Conservation (phyloP, 2,888 invertebrate species). For the Clistopyga incitator region DNA sequence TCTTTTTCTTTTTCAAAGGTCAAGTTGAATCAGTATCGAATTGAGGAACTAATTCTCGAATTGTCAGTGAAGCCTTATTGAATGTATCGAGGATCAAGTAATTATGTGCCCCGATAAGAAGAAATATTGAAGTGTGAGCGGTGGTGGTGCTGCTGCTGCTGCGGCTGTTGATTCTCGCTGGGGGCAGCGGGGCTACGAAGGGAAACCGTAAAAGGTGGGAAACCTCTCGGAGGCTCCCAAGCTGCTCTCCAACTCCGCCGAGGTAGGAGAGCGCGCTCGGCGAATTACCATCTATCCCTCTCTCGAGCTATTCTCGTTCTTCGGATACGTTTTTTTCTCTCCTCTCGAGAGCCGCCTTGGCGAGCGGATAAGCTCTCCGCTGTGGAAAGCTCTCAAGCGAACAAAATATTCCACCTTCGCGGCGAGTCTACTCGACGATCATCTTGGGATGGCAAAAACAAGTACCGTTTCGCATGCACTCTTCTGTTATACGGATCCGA, state of each 20-base stretch:
- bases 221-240: conserved; percentile 83
- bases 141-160: conserved; percentile 6
- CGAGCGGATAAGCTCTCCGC: conserved; percentile 60
- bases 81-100: too few species aligned
- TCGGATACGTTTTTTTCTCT: conserved; percentile 52
- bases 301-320: conserved; percentile 66
- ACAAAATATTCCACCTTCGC: conserved; percentile 13
- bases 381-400: conserved; percentile 26
- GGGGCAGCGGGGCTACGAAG: conserved; percentile 72
- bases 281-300: conserved; percentile 77
- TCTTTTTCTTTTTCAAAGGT: too few species aligned
- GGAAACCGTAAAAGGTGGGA: conserved; percentile 84
- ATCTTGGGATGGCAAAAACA: neutral
- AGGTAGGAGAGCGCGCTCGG: conserved; percentile 79
- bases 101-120: too few species aligned
- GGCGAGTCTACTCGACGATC: neutral
- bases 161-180: conserved; percentile 51
- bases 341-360: conserved; percentile 8
- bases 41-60: too few species aligned
- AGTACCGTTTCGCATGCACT: conserved; percentile 17
- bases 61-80: too few species aligned
- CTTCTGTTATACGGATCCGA: conserved; percentile 12
- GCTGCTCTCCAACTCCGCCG: conserved; percentile 81
- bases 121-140: neutral
- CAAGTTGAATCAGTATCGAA: too few species aligned